A percentile compares a stretch with the other conserved stretches of the same genome.
phyloP scores from a whole-genome alignment of 2,113 vertebrate genomes.

The Aspidoscelis tigris region DNA sequence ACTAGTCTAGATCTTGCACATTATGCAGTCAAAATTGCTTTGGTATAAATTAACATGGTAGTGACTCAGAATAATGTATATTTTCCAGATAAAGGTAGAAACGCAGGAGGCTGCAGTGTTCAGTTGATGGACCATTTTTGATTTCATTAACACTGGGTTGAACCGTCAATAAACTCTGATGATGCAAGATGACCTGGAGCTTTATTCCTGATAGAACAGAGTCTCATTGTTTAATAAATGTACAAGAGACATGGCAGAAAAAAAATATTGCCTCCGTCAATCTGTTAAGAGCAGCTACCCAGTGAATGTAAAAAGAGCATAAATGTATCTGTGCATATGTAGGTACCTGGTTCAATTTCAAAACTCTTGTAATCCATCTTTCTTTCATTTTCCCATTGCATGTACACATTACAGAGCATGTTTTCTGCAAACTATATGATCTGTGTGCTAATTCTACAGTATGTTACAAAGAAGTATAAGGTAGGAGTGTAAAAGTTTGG shows the following conservation, averaged over 20 bases:
- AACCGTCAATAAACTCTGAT: conserved; percentile 24
- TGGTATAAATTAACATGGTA: neutral
- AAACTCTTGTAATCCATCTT: neutral
- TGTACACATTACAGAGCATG: neutral
- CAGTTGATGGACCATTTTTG: conserved; percentile 8
- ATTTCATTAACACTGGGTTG: neutral
- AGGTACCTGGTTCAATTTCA: neutral
- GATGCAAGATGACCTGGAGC: conserved; percentile 5
- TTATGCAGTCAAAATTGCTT: neutral
- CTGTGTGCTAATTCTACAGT: no score
- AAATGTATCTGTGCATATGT: neutral
- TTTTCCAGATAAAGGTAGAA: neutral
- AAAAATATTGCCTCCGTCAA: neutral
- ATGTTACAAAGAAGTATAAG: no score
- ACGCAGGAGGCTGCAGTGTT: neutral
- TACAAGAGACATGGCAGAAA: neutral
- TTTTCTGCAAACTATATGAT: no score
- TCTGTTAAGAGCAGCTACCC: neutral
- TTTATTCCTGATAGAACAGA: neutral
- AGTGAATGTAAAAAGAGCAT: neutral
- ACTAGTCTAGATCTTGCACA: neutral
- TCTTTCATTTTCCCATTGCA: neutral
- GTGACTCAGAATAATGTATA: conserved; percentile 9
- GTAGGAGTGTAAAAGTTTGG: no score
- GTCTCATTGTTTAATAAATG: neutral